Evolutionary conservation across 2,888 invertebrate genomes (phyloP).

Genomic region (Keiferia lycopersicella): DNA sequence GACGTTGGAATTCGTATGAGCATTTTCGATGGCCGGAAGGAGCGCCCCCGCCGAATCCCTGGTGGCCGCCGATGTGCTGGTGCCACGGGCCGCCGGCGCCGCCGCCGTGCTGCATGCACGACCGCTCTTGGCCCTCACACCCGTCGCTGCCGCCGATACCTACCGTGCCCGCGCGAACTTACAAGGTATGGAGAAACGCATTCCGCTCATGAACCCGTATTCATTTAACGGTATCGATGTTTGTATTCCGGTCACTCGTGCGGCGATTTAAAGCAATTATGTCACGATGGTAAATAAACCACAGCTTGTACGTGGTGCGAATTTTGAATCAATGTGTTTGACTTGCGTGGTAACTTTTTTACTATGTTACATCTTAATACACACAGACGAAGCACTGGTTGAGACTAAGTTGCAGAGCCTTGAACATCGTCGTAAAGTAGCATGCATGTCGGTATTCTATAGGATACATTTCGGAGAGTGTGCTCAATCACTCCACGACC

Average conservation of each 20-base stretch:
- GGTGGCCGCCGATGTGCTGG: conserved; percentile 77
- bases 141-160: conserved; percentile 68
- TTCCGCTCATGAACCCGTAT: conserved; percentile 22
- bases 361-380: background rate
- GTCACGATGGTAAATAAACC: conserved; percentile 22
- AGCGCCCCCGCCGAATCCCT: conserved; percentile 66
- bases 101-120: conserved; percentile 63
- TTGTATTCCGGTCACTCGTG: conserved; percentile 28
- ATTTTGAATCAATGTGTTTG: background rate
- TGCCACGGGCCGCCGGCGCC: conserved; percentile 72
- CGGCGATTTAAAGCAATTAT: conserved; percentile 17
- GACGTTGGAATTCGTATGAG: conserved; percentile 80
- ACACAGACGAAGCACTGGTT: too few species aligned
- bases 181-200: conserved; percentile 56
- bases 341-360: background rate
- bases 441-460: too few species aligned
- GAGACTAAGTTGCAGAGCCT: too few species aligned
- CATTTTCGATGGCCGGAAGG: conserved; percentile 83
- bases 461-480: too few species aligned
- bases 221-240: conserved; percentile 23
- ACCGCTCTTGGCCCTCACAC: conserved; percentile 74
- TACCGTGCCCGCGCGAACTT: conserved; percentile 55
- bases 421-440: too few species aligned
- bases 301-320: conserved; percentile 23
- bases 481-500: too few species aligned